Percentiles rank a stretch among this genome's conserved stretches.
These are phyloP conservation scores for Silvanus unidentatus DNA, from an alignment of 2,888 invertebrate species.

Conservation along the genomic window DNA sequence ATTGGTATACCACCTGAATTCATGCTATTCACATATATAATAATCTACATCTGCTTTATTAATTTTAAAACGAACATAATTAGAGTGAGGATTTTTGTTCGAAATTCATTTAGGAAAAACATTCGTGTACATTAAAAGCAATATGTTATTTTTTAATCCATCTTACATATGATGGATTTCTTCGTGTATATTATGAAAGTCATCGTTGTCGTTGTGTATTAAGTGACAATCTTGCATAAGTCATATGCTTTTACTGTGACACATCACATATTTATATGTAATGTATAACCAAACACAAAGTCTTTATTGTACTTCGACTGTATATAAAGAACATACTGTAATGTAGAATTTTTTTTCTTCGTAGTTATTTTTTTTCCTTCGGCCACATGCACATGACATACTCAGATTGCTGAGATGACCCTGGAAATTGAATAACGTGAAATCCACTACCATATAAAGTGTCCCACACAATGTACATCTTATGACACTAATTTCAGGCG, in stretches of 20 bases:
- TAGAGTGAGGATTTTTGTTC: no score
- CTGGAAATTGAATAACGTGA: conserved; percentile 23
- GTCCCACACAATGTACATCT: not conserved
- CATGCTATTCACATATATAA: not conserved
- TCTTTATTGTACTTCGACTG: conserved; percentile 29
- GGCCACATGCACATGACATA: conserved; percentile 32
- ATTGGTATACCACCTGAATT: not conserved
- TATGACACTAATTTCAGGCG: no score
- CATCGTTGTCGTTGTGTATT: conserved; percentile 25
- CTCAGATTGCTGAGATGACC: conserved; percentile 32
- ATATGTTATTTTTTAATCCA: no score
- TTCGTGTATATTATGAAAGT: conserved; percentile 16
- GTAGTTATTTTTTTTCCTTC: conserved; percentile 23
- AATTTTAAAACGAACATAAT: not conserved
- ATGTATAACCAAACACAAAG: conserved; percentile 30
- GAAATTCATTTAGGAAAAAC: no score
- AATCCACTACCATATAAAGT: conserved; percentile 4
- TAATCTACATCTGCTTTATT: not conserved
- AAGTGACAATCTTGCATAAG: conserved; percentile 34
- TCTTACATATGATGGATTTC: no score
- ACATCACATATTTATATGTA: conserved; percentile 25
- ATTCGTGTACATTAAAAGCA: no score
- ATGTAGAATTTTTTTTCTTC: conserved; percentile 20
- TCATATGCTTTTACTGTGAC: conserved; percentile 30
- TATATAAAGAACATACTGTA: conserved; percentile 35